Evolutionary conservation across 2,888 invertebrate species (phyloP).

Genomic region (Spilosoma lubricipeda): DNA sequence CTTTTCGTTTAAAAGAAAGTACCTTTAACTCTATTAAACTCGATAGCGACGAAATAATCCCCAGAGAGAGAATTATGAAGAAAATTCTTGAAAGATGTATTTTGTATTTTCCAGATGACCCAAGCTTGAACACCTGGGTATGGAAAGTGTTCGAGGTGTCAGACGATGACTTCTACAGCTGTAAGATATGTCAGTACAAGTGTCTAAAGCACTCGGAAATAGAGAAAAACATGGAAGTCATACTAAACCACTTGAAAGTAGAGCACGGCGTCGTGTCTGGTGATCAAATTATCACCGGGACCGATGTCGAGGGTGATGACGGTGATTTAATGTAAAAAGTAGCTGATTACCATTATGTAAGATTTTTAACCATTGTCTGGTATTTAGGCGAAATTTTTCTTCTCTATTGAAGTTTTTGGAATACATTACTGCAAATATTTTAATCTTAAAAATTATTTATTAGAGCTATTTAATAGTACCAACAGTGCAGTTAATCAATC

Average conservation of each 20-base stretch:
- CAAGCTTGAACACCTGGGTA: slow-evolving; percentile 64
- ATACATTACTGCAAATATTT: neutral
- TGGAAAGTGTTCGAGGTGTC: slow-evolving; percentile 78
- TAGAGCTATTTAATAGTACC: neutral
- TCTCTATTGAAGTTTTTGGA: neutral
- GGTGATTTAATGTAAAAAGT: neutral
- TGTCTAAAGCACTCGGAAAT: slow-evolving; percentile 61
- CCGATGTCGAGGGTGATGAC: slow-evolving; percentile 58
- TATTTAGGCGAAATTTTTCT: neutral
- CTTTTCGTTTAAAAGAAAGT: neutral
- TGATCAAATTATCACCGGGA: slow-evolving; percentile 77
- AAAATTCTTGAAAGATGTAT: neutral
- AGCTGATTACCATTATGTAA: slow-evolving; percentile 3
- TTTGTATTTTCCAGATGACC: slow-evolving; percentile 60
- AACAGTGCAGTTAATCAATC: neutral
- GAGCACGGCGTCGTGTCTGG: slow-evolving; percentile 79
- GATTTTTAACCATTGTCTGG: neutral
- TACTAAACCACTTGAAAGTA: slow-evolving; percentile 69
- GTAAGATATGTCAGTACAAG: slow-evolving; percentile 78
- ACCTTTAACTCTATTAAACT: neutral
- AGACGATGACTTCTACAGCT: slow-evolving; percentile 68
- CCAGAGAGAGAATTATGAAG: neutral
- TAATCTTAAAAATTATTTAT: neutral
- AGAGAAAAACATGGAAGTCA: slow-evolving; percentile 62
- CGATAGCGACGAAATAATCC: neutral